A percentile compares a stretch with the other conserved stretches of the same genome.
phyloP scores from a whole-genome alignment of 2,113 vertebrate genomes.

The Erythrocercus mccallii region DNA sequence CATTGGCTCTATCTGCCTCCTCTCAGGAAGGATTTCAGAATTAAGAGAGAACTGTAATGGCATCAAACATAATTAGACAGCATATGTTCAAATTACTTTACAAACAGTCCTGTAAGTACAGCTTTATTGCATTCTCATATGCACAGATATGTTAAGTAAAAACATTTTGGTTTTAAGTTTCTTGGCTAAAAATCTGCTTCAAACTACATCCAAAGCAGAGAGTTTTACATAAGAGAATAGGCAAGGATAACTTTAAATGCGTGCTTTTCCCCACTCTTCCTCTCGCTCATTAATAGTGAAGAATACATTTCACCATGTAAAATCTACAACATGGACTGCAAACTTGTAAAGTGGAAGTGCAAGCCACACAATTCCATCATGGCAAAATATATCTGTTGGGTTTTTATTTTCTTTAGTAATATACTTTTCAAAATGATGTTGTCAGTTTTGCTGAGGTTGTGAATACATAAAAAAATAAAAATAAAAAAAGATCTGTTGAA shows the following conservation, averaged over 20 bases:
- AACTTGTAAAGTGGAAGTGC: neutral
- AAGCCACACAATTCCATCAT: neutral
- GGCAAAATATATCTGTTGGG: neutral
- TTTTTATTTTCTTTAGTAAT: neutral
- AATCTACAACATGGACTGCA: neutral
- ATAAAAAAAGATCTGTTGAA: neutral
- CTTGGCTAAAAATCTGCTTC: neutral
- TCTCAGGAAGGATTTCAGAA: neutral
- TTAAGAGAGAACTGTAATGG: neutral
- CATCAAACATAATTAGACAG: neutral
- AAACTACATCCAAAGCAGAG: neutral
- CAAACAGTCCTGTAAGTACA: neutral
- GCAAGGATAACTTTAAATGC: neutral
- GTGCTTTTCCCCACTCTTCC: neutral
- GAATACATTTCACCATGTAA: neutral
- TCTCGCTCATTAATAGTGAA: neutral
- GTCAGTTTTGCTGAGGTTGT: neutral
- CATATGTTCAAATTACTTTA: neutral
- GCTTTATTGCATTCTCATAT: neutral
- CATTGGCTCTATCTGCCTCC: neutral
- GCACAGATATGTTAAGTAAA: neutral
- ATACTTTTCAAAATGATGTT: neutral
- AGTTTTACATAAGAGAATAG: neutral
- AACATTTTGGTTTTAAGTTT: neutral
- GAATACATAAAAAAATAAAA: neutral